Evolutionary conservation across 2,113 vertebrate species (phyloP).

Genomic region (Rhea americana): DNA sequence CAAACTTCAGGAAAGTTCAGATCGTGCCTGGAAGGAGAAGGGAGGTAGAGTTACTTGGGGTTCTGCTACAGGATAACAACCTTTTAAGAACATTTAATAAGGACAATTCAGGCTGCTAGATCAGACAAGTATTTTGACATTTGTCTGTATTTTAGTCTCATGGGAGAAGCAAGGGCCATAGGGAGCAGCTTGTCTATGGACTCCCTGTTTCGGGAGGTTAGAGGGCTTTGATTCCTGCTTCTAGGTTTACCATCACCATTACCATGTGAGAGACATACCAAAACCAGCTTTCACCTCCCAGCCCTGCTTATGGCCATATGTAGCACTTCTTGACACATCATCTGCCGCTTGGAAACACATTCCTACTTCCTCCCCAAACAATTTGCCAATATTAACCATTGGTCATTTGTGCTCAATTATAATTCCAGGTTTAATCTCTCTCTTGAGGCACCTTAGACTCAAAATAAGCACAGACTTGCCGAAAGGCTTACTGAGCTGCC

Average conservation of each 20-base stretch:
- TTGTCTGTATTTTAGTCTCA: background rate
- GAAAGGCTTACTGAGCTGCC: background rate
- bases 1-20: background rate
- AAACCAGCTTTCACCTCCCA: background rate
- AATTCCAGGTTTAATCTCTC: background rate
- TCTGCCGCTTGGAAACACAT: background rate
- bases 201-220: background rate
- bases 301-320: too few species aligned
- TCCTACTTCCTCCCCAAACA: background rate
- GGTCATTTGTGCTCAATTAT: background rate
- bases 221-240: background rate
- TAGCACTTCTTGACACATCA: too few species aligned
- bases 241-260: background rate
- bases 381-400: background rate
- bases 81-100: background rate
- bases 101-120: background rate
- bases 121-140: background rate
- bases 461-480: background rate
- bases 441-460: background rate
- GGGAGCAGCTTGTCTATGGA: background rate
- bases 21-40: background rate
- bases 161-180: background rate
- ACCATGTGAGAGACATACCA: background rate
- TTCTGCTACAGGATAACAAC: accelerated
- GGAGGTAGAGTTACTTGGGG: background rate